These are phyloP conservation scores for Agriopis aurantiaria DNA, from an alignment of 2,888 invertebrate genomes.

Conservation along the genomic window DNA sequence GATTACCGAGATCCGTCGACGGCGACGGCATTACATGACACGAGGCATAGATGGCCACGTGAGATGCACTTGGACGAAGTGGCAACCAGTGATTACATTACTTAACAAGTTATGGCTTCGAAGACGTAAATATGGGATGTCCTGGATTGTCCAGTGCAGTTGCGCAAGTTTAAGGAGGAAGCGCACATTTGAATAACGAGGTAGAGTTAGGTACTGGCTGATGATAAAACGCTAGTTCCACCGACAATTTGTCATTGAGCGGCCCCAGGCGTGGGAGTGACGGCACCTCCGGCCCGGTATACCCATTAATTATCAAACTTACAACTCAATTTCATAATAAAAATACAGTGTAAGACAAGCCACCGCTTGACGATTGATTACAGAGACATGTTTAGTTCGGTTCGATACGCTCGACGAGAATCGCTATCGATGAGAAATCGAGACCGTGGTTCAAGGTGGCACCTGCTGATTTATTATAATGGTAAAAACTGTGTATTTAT, in stretches of 20 bases:
- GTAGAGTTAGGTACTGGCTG: constrained; percentile 17
- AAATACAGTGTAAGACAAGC: constrained; percentile 72
- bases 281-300: constrained; percentile 47
- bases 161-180: constrained; percentile 42
- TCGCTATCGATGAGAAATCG: constrained; percentile 74
- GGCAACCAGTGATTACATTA: constrained; percentile 27
- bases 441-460: constrained; percentile 77
- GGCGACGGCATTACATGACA: constrained; percentile 40
- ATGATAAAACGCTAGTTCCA: constrained; percentile 39
- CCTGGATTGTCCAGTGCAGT: constrained; percentile 42
- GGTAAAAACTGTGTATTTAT: constrained; percentile 61
- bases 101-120: constrained; percentile 40
- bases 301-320: constrained; percentile 52
- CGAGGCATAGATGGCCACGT: constrained; percentile 52
- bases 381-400: constrained; percentile 75
- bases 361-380: constrained; percentile 71
- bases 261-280: constrained; percentile 53
- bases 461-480: constrained; percentile 64
- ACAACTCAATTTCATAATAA: constrained; percentile 71
- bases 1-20: constrained; percentile 49
- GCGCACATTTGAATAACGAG: constrained; percentile 30
- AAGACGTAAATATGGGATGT: constrained; percentile 53
- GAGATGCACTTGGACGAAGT: constrained; percentile 48
- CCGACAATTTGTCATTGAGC: constrained; percentile 56
- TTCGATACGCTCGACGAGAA: constrained; percentile 78